Base-by-base conservation (phyloP, 2,888 invertebrate genomes). In the Drosophila eohydei region DNA sequence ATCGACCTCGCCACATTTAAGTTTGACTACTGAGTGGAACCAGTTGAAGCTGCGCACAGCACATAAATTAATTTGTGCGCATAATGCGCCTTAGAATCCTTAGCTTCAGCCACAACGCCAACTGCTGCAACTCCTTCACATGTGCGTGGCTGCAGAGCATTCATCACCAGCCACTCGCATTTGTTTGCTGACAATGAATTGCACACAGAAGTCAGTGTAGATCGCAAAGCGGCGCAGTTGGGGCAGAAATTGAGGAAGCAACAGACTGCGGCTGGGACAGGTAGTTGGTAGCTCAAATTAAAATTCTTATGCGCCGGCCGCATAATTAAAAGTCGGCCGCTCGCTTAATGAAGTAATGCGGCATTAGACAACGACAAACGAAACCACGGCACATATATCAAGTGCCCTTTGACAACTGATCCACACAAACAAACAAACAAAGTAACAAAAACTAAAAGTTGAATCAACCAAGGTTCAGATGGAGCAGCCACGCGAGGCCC, bases 101-200 rank as follows among this genome's bases (percentile, higher is more conserved):
- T 21, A 8, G 36, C 40, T 6, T 0, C 40, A n/a, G 21, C 1
- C 21, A 21, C 21, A 21, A 21, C 43, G 21, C 26, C n/a, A 44
- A 16, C 16, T 21, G 16, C 14, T 32, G 4, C 43, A 30, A 44
- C 68, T 75, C 55, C 71, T 81, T 71, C 79, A 28, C 56, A 57
- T 80, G 78, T 85, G 91, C 91, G 92, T 92, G 91, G 91, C 78
- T 78, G 75, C 50, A 43, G 70, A 58, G 91, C 91, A 92, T 92
- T 91, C 90, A 92, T 92, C 91, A 92, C 84, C 50, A 51, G 78
- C 73, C 67, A 66, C 59, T 78, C 84, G 89, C 78, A 88, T 90
- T 90, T 91, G 90, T 86, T 89, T 88, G 90, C 91, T 90, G 88
- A 91, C 90, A 90, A 90, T 88, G 89, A 86, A 86, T 88, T 87